Base-by-base conservation (phyloP, 2,797 vertebrate species). In the Chelonia mydas region DNA sequence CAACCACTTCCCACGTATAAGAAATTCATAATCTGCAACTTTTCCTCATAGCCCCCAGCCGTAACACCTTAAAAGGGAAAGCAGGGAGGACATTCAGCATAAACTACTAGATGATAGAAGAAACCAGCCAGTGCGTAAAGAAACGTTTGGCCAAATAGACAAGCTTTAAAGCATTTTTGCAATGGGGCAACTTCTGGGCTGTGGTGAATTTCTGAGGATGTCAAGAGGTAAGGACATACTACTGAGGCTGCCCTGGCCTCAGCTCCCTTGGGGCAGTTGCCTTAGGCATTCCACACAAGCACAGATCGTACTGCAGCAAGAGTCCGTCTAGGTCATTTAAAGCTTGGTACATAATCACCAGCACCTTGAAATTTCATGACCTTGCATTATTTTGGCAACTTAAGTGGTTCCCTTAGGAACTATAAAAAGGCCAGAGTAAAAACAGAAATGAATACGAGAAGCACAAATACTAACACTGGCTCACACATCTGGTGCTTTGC, bases 221-320 rank as follows among this genome's bases (percentile, higher is more conserved):
- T 19, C 31, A 53, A 79, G 50, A 53, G 49, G 77, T 1, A 0
- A 3, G 27, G 45, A 4, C 3, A 51, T 68, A 33, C 45, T 0
- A 11, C 16, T 0, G 13, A 11, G 45, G 27, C 50, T 0, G 11
- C 0, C 25, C 7, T 1, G 11, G 6, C 16, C 76, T 72, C 10
- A 13, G 2, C 65, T 90, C 76, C 55, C 84, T 15, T 0, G 0
- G 54, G 57, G 53, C 45, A 68, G 81, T 6, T 31, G n/a, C 81
- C 85, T 77, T 41, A 5, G 41, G 76, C 61, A 91, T 77, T 65
- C 81, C 86, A 12, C 17, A 13, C 1, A 1, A 76, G 76, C 79
- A 15, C 3, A 92, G 79, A 6, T 6, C 77, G 6, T 2, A 51
- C 88, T 37, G 53, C 55, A 72, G 86, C 41, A 45, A 37, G 47